Conservation (phyloP, 2,797 vertebrate species). For the Poeciliopsis paucimaculata region DNA sequence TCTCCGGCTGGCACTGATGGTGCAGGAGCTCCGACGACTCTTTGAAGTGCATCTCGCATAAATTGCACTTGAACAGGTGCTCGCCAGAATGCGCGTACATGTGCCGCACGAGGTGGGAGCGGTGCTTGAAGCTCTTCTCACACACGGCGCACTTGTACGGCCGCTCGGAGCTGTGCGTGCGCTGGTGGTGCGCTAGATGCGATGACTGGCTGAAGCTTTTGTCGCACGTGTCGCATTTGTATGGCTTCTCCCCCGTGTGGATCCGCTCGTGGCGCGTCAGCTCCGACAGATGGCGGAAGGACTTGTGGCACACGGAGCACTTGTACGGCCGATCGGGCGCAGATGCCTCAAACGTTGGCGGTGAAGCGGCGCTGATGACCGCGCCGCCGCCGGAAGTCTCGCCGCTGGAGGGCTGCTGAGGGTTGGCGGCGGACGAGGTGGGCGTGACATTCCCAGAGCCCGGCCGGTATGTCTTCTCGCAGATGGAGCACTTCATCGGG, state of each 20-base stretch:
- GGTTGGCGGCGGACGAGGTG: conserved; percentile 79
- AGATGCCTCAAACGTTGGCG: conserved; percentile 74
- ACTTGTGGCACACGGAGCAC: conserved; percentile 95
- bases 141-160: conserved; percentile 96
- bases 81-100: conserved; percentile 96
- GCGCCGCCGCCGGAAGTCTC: conserved; percentile 78
- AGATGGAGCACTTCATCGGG: conserved; percentile 95
- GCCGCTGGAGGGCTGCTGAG: conserved; percentile 81
- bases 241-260: conserved; percentile 95
- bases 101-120: conserved; percentile 95
- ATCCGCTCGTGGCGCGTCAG: conserved; percentile 93
- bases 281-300: conserved; percentile 95
- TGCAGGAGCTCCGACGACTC: conserved; percentile 95
- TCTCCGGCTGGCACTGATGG: conserved; percentile 93
- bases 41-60: conserved; percentile 96
- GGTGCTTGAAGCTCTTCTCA: conserved; percentile 97
- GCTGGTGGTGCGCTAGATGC: conserved; percentile 95
- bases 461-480: conserved; percentile 94
- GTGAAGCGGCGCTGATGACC: conserved; percentile 73
- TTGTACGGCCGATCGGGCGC: conserved; percentile 90
- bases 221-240: conserved; percentile 96
- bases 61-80: conserved; percentile 96
- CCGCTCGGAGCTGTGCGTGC: conserved; percentile 94
- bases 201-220: conserved; percentile 99
- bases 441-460: conserved; percentile 80